These are phyloP conservation scores for Planiliza haematocheilus DNA, from an alignment of 2,113 vertebrate species.

Conservation along the genomic window DNA sequence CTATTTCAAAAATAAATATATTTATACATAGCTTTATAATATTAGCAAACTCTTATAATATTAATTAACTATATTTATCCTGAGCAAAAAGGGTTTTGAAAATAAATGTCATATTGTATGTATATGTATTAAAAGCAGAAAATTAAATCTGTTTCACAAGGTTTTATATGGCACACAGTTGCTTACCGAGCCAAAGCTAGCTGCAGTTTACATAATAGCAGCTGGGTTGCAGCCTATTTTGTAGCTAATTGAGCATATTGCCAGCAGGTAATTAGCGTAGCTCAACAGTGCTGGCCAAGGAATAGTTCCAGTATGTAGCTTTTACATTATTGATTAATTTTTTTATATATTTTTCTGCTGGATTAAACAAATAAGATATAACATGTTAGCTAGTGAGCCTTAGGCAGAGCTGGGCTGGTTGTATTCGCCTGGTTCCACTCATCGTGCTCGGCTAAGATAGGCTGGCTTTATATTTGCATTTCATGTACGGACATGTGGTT, in stretches of 20 bases:
- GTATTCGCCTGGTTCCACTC: slow-evolving; percentile 10
- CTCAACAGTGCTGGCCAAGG: neutral
- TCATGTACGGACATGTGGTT: neutral
- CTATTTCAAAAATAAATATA: no score
- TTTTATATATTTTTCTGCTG: neutral
- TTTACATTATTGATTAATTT: neutral
- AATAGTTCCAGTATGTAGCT: neutral
- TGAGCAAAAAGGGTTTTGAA: no score
- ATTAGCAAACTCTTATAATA: no score
- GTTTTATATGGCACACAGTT: no score
- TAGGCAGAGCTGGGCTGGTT: neutral
- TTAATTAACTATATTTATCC: no score
- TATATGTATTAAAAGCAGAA: no score
- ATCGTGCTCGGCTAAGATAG: slow-evolving; percentile 20
- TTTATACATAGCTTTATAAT: no score
- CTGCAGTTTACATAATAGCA: no score
- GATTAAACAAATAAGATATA: slow-evolving; percentile 27
- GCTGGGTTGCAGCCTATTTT: no score
- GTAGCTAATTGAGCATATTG: neutral
- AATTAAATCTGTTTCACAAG: no score
- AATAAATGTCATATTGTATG: no score
- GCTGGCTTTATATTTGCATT: slow-evolving; percentile 14
- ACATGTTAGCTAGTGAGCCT: slow-evolving; percentile 14
- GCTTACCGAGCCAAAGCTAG: no score
- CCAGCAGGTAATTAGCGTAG: neutral